These are phyloP conservation scores for Sminthurides aquaticus DNA, from an alignment of 2,888 invertebrate genomes.

Conservation along the genomic window DNA sequence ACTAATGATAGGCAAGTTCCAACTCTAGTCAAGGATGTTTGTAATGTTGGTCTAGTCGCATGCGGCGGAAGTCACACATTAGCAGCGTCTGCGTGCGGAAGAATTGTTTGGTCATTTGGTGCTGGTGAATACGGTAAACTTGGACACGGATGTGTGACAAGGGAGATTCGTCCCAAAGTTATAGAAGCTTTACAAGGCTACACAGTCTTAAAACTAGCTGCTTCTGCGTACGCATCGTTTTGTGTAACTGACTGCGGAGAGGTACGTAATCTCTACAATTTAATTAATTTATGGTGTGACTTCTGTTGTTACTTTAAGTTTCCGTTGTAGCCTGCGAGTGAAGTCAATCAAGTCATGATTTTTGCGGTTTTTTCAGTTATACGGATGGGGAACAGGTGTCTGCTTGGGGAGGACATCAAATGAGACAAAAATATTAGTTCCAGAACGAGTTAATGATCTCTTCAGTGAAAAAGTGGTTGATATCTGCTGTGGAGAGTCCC, in stretches of 20 bases:
- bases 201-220: conserved; percentile 54
- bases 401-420: conserved; percentile 55
- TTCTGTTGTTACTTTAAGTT: neutral
- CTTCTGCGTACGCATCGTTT: conserved; percentile 53
- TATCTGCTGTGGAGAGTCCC: conserved; percentile 57
- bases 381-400: conserved; percentile 58
- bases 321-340: too few relatives aligned
- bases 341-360: too few relatives aligned
- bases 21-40: conserved; percentile 54
- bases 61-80: conserved; percentile 55
- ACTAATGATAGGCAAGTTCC: conserved; percentile 54
- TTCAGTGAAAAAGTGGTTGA: conserved; percentile 53
- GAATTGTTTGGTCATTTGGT: conserved; percentile 56
- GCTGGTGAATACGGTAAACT: conserved; percentile 55
- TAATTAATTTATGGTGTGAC: conserved; percentile 6
- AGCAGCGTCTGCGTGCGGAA: conserved; percentile 52
- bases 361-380: conserved; percentile 52
- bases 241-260: conserved; percentile 52
- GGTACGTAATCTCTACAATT: conserved; percentile 43
- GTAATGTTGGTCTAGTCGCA: conserved; percentile 54
- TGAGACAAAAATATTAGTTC: conserved; percentile 53
- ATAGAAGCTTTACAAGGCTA: conserved; percentile 56
- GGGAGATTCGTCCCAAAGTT: conserved; percentile 54
- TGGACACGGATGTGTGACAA: conserved; percentile 50
- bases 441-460: conserved; percentile 54